Percentiles rank a stretch among this genome's conserved stretches.
Conservation (phyloP, 64 coral and sea anemone species). For the Montipora cactus region DNA sequence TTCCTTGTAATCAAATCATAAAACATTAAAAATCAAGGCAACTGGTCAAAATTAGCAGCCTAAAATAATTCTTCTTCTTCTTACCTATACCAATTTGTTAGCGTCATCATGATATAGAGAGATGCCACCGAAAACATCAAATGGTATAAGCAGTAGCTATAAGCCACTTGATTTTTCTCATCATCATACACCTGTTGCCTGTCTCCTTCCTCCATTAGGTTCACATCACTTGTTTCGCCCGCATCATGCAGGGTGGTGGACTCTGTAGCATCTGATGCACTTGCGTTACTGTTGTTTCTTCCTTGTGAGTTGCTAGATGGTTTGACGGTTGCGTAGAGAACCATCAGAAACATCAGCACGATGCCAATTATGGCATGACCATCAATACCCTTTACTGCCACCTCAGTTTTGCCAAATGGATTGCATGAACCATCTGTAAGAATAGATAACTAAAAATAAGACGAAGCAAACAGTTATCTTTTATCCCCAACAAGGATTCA, state of each 20-base stretch:
- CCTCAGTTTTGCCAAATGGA: constrained; percentile 25
- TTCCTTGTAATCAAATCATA: no score
- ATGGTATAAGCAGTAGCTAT: constrained; percentile 94
- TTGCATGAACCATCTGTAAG: constrained; percentile 61
- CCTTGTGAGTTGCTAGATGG: constrained; percentile 86
- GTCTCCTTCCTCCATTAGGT: constrained; percentile 65
- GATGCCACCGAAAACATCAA: constrained; percentile 89
- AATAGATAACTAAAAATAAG: neutral
- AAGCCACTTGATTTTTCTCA: constrained; percentile 80
- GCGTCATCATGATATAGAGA: constrained; percentile 92
- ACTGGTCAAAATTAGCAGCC: neutral
- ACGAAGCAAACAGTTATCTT: neutral
- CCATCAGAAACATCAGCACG: constrained; percentile 92
- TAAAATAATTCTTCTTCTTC: neutral
- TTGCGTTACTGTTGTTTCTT: constrained; percentile 53
- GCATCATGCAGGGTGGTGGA: constrained; percentile 40
- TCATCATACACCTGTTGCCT: constrained; percentile 77
- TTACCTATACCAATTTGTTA: constrained; percentile 96
- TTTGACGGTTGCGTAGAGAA: constrained; percentile 84
- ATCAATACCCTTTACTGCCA: constrained; percentile 62
- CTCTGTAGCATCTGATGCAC: neutral
- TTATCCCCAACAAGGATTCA: neutral
- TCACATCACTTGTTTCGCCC: constrained; percentile 55
- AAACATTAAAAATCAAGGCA: no score
- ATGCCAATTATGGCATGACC: constrained; percentile 82